Percentiles rank a stretch among this genome's conserved stretches.
Conservation (phyloP, 2,797 vertebrate genomes). For the Scomberomorus guttatus region DNA sequence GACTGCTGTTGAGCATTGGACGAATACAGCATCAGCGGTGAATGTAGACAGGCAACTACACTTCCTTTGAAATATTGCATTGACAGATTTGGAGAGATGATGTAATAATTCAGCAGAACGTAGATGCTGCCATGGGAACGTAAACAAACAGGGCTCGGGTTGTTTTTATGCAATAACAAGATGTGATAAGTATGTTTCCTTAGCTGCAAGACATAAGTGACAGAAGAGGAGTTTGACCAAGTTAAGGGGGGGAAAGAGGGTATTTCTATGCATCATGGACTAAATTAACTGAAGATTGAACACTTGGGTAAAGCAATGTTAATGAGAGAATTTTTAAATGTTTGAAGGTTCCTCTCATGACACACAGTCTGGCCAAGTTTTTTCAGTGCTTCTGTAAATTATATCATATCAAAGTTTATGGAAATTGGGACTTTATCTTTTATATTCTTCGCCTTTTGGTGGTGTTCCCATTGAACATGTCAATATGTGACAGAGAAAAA, state of each 20-base stretch:
- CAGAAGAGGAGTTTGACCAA: slow-evolving; percentile 11
- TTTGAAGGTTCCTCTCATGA: slow-evolving; percentile 1
- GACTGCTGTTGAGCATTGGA: slow-evolving; percentile 12
- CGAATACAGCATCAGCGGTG: background rate
- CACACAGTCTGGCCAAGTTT: slow-evolving; percentile 5
- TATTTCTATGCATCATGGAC: background rate
- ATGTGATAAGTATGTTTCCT: background rate
- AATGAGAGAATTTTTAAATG: background rate
- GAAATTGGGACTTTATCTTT: background rate
- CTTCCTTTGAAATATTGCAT: slow-evolving; percentile 6
- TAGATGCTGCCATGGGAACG: background rate
- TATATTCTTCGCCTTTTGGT: background rate
- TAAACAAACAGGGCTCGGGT: slow-evolving; percentile 7
- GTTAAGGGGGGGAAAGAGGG: background rate
- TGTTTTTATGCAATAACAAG: slow-evolving; percentile 9
- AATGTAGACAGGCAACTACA: background rate
- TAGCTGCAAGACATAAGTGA: background rate
- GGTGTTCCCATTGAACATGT: background rate
- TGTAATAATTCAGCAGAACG: background rate
- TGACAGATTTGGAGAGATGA: slow-evolving; percentile 8
- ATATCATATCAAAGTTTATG: background rate
- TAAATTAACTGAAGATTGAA: background rate
- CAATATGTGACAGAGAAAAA: slow-evolving; percentile 1
- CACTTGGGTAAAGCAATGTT: background rate
- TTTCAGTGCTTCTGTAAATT: slow-evolving; percentile 16